phyloP scores from a whole-genome alignment of 2,797 vertebrate species.

The Amblyopsis hoosieri region DNA sequence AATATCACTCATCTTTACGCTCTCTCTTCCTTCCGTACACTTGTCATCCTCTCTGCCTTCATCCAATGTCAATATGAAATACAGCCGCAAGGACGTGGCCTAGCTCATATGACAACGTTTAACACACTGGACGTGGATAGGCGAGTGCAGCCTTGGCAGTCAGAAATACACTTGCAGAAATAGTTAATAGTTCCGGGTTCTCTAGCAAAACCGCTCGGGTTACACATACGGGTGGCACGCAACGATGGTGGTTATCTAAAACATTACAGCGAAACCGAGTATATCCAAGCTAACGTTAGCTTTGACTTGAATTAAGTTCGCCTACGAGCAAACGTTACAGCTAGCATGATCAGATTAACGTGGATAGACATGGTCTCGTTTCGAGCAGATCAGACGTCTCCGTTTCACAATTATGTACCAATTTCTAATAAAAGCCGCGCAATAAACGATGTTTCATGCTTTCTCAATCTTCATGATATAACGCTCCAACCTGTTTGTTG shows the following conservation, averaged over 20 bases:
- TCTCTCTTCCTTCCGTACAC: conserved; percentile 65
- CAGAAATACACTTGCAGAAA: conserved; percentile 12
- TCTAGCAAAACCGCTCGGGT: fast-evolving
- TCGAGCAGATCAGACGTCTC: no score
- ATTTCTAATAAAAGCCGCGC: no score
- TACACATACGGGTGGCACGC: background rate
- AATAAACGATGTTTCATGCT: conserved; percentile 3
- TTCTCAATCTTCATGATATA: conserved; percentile 3
- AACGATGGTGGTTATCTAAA: background rate
- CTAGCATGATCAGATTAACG: no score
- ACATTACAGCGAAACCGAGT: conserved; percentile 6
- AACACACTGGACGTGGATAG: conserved; percentile 67
- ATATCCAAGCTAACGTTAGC: conserved; percentile 21
- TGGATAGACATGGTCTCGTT: no score
- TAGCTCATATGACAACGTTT: conserved; percentile 62
- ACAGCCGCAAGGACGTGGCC: conserved; percentile 75
- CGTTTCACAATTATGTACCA: no score
- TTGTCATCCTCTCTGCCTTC: conserved; percentile 53
- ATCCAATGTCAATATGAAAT: conserved; percentile 55
- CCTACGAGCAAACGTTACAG: conserved; percentile 28
- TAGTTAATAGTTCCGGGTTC: background rate
- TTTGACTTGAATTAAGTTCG: conserved; percentile 30
- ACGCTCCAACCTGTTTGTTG: conserved; percentile 21
- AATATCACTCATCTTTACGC: conserved; percentile 45
- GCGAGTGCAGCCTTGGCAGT: conserved; percentile 43